Percentiles rank a stretch among this genome's conserved stretches.
These are phyloP conservation scores for Hypselothyrea guttata DNA, from an alignment of 2,888 invertebrate species.

Conservation along the genomic window DNA sequence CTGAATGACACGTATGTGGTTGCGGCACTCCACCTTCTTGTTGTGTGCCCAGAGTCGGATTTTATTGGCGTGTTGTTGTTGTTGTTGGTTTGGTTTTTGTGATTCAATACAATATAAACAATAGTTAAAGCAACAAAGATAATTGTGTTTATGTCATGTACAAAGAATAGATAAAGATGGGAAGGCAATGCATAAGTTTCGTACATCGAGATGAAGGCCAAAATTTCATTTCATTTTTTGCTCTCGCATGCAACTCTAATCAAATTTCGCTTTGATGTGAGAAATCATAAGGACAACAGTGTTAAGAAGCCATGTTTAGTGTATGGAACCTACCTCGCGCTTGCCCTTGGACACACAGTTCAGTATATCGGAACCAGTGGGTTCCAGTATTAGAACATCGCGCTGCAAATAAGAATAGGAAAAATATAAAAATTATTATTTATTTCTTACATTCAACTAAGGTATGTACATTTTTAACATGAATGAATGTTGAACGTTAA, in stretches of 20 bases:
- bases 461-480: no score
- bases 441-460: no score
- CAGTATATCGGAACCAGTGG: conserved; percentile 90
- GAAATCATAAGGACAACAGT: conserved; percentile 13
- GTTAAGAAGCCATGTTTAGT: neutral
- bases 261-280: conserved; percentile 9
- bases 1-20: conserved; percentile 96
- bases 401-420: conserved; percentile 87
- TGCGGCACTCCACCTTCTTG: conserved; percentile 96
- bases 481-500: no score
- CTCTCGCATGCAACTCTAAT: conserved; percentile 27
- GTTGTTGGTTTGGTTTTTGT: no score
- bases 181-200: conserved; percentile 53
- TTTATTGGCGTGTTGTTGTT: no score
- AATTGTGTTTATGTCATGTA: conserved; percentile 28
- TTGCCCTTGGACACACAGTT: conserved; percentile 97
- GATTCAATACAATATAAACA: conserved; percentile 30
- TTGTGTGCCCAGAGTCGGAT: conserved; percentile 66
- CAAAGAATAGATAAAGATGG: conserved; percentile 30
- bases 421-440: no score
- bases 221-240: conserved; percentile 28
- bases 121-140: conserved; percentile 50
- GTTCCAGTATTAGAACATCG: conserved; percentile 93
- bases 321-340: conserved; percentile 88
- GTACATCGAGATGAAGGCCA: conserved; percentile 42